Base-by-base conservation (phyloP, 1,140 invertebrate genomes). In the Cotesia typhae region DNA sequence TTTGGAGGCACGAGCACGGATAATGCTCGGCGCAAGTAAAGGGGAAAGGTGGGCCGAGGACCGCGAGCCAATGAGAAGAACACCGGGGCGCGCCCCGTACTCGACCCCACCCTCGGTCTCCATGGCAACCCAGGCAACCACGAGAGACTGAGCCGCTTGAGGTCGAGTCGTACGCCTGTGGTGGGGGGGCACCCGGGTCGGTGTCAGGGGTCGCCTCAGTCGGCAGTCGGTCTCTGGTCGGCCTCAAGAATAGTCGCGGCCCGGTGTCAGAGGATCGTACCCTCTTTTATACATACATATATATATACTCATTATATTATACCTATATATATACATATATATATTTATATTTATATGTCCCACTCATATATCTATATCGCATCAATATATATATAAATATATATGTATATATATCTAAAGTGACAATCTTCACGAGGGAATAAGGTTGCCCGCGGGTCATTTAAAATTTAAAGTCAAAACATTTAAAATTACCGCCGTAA, bases 221-320 rank as follows among this genome's bases (percentile, higher is more conserved):
- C 83, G 82, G 81, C 84, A 85, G 84, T 85, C 83, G 83, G 84
- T 86, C 83, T 85, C 83, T 84, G 83, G 83, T 85, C 83, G 84
- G 83, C 83, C 83, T 77, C 80, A 84, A 83, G 84, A 81, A 83
- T 85, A 86, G 84, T 86, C 80, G 82, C 78, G 80, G 77, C 76
- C 77, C 79, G 76, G 78, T 76, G 80, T 75, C 72, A 60, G 68
- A 65, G 10, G 12, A 68, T 72, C 60, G 64, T 55, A 63, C 37
- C 38, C 41, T 67, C 37, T 61, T n/a, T 59, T 68, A 28, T 52
- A 55, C 61, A 41, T 59, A 61, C 10, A 47, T 6, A 47, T 47
- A 41, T 41, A 41, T 41, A 47, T 28, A 28, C 28, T 28, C 28
- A 28, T 28, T 28, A 28, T 47, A 41, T 41, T 9, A 41, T 4